A percentile compares a stretch with the other conserved stretches of the same genome.
These are phyloP conservation scores for Stichopus chloronotus DNA, from an alignment of 35 echinoderm and acorn worm genomes.

Conservation along the genomic window DNA sequence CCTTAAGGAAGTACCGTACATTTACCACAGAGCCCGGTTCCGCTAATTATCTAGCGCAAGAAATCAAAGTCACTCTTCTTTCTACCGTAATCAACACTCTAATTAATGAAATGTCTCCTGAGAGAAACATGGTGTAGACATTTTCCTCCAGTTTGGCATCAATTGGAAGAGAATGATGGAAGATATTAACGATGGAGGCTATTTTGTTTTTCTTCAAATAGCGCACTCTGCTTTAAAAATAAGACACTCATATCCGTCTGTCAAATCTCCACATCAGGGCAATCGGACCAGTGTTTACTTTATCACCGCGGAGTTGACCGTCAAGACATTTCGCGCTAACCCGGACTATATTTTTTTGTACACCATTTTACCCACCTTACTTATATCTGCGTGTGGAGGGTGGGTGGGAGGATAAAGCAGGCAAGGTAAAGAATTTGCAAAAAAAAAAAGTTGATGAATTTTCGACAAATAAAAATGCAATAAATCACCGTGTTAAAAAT, in stretches of 20 bases:
- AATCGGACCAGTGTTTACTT: slow-evolving; percentile 37
- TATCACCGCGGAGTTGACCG: slow-evolving; percentile 16
- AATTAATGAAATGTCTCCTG: no score
- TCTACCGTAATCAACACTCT: no score
- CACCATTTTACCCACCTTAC: background rate
- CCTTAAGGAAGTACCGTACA: no score
- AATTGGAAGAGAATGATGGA: background rate
- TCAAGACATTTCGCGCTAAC: background rate
- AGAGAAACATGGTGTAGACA: no score
- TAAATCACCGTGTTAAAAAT: slow-evolving; percentile 1
- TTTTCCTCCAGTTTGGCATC: no score
- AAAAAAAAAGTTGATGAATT: background rate
- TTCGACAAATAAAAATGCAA: background rate
- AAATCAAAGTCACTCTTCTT: no score
- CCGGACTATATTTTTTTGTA: background rate
- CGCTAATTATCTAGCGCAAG: no score
- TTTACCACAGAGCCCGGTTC: no score
- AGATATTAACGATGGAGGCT: background rate
- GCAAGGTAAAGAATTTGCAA: background rate
- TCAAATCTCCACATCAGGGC: background rate
- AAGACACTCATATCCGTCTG: background rate
- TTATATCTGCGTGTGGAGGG: background rate
- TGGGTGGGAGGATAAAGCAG: background rate
- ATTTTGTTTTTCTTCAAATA: background rate
- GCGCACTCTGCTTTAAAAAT: background rate